Conservation (phyloP, 2,888 invertebrate species). For the Gari tellinella region DNA sequence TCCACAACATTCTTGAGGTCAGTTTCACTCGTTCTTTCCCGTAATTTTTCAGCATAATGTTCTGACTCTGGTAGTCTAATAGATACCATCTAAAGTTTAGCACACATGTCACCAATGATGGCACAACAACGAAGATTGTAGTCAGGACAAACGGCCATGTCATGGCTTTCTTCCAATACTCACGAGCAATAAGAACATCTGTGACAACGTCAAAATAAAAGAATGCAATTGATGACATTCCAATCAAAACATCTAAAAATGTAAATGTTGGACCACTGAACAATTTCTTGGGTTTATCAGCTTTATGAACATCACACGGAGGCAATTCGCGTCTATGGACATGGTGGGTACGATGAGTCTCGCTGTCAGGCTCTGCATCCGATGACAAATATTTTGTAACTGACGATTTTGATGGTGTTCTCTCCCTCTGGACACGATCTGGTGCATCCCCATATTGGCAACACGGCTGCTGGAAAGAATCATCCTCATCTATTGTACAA, state of each 20-base stretch:
- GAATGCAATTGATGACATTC: constrained; percentile 66
- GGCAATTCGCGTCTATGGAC: constrained; percentile 16
- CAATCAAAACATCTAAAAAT: constrained; percentile 67
- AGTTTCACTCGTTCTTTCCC: constrained; percentile 54
- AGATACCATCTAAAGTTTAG: constrained; percentile 75
- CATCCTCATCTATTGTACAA: constrained; percentile 25
- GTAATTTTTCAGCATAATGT: constrained; percentile 46
- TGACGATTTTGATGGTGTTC: not conserved
- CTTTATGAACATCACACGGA: constrained; percentile 5
- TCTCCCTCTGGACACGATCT: constrained; percentile 18
- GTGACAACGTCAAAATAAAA: constrained; percentile 74
- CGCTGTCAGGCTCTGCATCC: no score
- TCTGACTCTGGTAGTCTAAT: constrained; percentile 71
- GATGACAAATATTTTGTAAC: no score
- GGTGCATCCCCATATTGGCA: constrained; percentile 14
- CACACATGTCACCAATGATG: constrained; percentile 70
- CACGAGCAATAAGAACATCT: constrained; percentile 69
- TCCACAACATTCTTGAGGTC: constrained; percentile 65
- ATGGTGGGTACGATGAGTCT: no score
- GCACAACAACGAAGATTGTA: constrained; percentile 67
- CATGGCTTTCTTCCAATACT: constrained; percentile 64
- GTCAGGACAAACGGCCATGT: constrained; percentile 69
- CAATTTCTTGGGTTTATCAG: not conserved
- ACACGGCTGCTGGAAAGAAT: not conserved
- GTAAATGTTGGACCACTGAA: constrained; percentile 54